Evolutionary conservation across 2,113 vertebrate species (phyloP), one percentile per base, ranked within the genome.

Genomic region (Tupaia chinensis): DNA sequence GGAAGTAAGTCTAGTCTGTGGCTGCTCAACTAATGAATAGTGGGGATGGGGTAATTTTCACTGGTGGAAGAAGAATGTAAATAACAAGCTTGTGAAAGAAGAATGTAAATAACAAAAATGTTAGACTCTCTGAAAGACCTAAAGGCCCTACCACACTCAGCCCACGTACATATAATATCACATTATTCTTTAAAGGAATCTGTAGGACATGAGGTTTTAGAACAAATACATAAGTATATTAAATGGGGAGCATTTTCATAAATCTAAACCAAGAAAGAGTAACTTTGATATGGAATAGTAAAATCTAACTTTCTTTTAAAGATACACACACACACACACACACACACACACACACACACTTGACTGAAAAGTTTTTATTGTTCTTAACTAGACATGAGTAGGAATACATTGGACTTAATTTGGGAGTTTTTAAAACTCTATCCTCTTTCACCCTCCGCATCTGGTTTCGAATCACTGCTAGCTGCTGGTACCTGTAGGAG

Each of bases 1-100:
- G 84, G 87, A 97, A 93, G n/a, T 61, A 76, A 97, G 87, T 86
- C 66, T 93, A 83, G 68, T 77, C 83, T 74, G 53, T 83, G 92
- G 79, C 94, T 96, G 77, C 81, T 96, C 58, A 86, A 44, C 63
- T 85, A 81, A 76, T 85, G 79, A 93, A 56, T 13, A 91, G 61
- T 3, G 25, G 93, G 93, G 95, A 89, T n/a, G 19, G 87, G 79
- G 58, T 78, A 58, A 88, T 91, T 91, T 78, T 65, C 77, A 93
- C 17, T 34, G 81, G 63, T 81, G 83, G 77, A 82, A 92, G 95
- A 84, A 88, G 89, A 70, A 69, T 53, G 44, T 20, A 61, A 73
- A 16, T 44, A 79, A 53, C 69, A 82, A 93, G 63, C 17, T 34
- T 77, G 63, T 81, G 83, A 80, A 82, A 92, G 95, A 84, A 88